phyloP scores from a whole-genome alignment of 1,140 invertebrate species.

The Ips typographus region DNA sequence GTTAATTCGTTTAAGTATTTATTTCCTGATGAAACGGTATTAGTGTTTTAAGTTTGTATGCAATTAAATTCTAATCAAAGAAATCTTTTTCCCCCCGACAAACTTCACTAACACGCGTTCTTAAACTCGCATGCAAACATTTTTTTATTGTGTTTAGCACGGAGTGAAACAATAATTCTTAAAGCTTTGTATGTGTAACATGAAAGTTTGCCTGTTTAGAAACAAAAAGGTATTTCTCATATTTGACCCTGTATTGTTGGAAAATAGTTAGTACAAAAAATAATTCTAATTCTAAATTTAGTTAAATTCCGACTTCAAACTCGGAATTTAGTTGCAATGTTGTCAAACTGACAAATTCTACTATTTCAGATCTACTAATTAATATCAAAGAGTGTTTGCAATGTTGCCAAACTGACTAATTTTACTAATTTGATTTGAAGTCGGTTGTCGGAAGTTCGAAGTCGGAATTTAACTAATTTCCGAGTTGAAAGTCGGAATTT shows the following conservation, averaged over 20 bases:
- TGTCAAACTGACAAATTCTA: not conserved
- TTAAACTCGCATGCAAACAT: not conserved
- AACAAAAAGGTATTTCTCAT: not conserved
- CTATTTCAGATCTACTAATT: not conserved
- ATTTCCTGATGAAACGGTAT: not conserved
- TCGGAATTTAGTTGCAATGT: not conserved
- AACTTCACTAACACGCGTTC: not conserved
- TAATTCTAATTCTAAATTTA: too few relatives aligned
- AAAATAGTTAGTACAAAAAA: not conserved
- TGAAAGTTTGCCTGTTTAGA: not conserved
- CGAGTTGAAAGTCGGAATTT: too few relatives aligned
- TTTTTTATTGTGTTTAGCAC: not conserved
- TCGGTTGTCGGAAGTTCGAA: too few relatives aligned
- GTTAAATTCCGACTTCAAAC: not conserved
- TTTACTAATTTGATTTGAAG: too few relatives aligned
- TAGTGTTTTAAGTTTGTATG: not conserved
- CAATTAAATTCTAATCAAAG: not conserved
- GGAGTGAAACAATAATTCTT: constrained; percentile 4
- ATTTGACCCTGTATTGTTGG: not conserved
- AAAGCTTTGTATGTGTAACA: not conserved
- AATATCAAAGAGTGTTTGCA: too few relatives aligned
- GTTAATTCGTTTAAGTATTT: not conserved
- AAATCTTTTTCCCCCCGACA: not conserved
- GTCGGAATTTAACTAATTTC: too few relatives aligned
- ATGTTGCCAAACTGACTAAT: too few relatives aligned